These are phyloP conservation scores for Drosophila leonis DNA, from an alignment of 2,888 invertebrate genomes.

Conservation along the genomic window DNA sequence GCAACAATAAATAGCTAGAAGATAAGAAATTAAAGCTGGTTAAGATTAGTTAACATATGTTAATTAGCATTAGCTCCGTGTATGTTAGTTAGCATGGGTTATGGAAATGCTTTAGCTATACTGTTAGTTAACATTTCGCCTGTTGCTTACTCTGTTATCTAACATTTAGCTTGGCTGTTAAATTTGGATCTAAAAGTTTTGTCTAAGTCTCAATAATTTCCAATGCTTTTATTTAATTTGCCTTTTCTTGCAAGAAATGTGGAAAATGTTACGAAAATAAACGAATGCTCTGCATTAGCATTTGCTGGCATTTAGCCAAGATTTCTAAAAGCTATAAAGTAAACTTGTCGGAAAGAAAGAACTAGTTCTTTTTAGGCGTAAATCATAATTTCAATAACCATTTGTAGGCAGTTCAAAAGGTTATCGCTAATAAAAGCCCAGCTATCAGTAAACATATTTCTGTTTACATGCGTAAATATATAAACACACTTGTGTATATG, in stretches of 20 bases:
- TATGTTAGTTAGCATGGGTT: not conserved
- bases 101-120: not conserved
- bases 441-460: constrained; percentile 17
- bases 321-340: constrained; percentile 29
- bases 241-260: constrained; percentile 38
- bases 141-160: not conserved
- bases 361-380: constrained; percentile 7
- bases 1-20: not conserved
- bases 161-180: not conserved
- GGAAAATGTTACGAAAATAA: constrained; percentile 55
- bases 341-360: constrained; percentile 27
- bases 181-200: constrained; percentile 3
- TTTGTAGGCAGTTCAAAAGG: constrained; percentile 18
- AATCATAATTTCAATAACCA: constrained; percentile 6
- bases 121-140: not conserved
- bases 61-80: not conserved
- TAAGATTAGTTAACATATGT: not conserved
- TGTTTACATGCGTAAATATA: not conserved
- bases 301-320: constrained; percentile 39
- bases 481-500: not conserved
- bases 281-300: constrained; percentile 1
- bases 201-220: constrained; percentile 31
- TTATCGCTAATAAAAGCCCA: constrained; percentile 20
- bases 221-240: constrained; percentile 11
- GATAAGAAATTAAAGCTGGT: not conserved